phyloP scores from a whole-genome alignment of 2,113 vertebrate species.

The Urocitellus parryii region DNA sequence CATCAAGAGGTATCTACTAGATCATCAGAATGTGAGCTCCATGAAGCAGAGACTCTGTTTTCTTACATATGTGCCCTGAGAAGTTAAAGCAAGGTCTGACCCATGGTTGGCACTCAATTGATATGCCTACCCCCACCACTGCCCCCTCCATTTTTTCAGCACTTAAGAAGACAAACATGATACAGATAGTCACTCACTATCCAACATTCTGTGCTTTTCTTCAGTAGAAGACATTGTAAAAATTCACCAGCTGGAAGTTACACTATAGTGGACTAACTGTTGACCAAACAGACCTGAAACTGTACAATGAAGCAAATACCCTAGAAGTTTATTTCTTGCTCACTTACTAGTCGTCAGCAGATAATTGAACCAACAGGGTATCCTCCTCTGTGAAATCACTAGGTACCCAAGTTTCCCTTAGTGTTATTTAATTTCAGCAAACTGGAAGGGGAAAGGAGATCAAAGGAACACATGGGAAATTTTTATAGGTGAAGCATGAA shows the following conservation, averaged over 20 bases:
- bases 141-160: no score
- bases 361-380: background rate
- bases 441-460: background rate
- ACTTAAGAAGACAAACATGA: background rate
- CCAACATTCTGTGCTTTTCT: background rate
- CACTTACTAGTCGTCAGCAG: background rate
- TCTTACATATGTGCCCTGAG: background rate
- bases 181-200: background rate
- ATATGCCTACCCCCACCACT: background rate
- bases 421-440: slow-evolving; percentile 38
- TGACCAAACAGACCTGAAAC: slow-evolving; percentile 25
- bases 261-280: background rate
- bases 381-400: background rate
- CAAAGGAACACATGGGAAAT: background rate
- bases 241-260: background rate
- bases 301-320: background rate
- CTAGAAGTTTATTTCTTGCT: no score
- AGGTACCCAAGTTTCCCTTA: background rate
- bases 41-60: background rate
- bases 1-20: no score
- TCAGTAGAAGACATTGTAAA: background rate
- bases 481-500: background rate
- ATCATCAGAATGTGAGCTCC: background rate
- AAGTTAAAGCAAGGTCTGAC: background rate
- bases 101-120: background rate